Evolutionary conservation across 2,888 invertebrate genomes (phyloP).

Genomic region (Tipula vernalis): DNA sequence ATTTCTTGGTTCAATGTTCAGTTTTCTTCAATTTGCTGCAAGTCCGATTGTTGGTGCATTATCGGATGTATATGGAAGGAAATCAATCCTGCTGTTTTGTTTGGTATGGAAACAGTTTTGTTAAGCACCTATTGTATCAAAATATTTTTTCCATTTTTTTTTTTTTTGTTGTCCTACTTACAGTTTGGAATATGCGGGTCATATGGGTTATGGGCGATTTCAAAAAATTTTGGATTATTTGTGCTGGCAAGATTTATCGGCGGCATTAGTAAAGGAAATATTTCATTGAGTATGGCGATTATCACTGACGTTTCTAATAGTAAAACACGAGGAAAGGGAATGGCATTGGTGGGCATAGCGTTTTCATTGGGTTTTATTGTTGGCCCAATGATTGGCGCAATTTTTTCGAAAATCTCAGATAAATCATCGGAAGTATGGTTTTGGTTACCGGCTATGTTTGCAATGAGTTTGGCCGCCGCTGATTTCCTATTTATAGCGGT

Average conservation of each 20-base stretch:
- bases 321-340: conserved; percentile 79
- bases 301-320: conserved; percentile 82
- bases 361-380: conserved; percentile 96
- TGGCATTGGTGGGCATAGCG: conserved; percentile 85
- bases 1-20: conserved; percentile 89
- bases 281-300: conserved; percentile 88
- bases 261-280: conserved; percentile 93
- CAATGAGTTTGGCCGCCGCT: conserved; percentile 55
- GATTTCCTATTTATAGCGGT: conserved; percentile 64
- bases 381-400: conserved; percentile 89
- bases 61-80: conserved; percentile 90
- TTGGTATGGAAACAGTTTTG: conserved; percentile 47
- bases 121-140: conserved; percentile 6
- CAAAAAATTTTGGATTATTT: conserved; percentile 78
- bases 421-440: conserved; percentile 59
- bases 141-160: neutral
- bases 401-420: conserved; percentile 59
- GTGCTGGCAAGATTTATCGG: conserved; percentile 86
- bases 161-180: conserved; percentile 24
- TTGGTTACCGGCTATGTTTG: conserved; percentile 66
- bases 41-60: conserved; percentile 90
- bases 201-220: conserved; percentile 80
- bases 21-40: conserved; percentile 86
- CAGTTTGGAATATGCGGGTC: conserved; percentile 76
- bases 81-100: conserved; percentile 70